Conservation (phyloP, 2,113 vertebrate species). For the Protomyctophum bolini region DNA sequence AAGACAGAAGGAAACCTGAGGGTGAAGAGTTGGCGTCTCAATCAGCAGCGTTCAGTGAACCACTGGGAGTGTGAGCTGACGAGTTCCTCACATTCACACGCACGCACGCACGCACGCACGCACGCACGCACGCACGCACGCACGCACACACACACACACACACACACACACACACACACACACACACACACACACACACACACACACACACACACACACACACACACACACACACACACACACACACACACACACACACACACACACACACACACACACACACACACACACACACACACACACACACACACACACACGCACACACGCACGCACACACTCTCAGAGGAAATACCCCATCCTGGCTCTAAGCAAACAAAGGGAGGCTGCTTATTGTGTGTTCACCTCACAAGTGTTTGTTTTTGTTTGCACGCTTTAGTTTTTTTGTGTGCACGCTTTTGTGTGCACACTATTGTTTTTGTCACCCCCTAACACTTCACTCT, state of each 20-base stretch:
- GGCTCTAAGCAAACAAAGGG: constrained; percentile 62
- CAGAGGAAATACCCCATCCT: constrained; percentile 59
- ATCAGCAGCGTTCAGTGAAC: constrained; percentile 48
- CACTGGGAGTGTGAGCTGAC: constrained; percentile 2
- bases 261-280: neutral
- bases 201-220: too few species aligned
- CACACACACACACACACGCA: too few species aligned
- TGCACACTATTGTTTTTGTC: neutral
- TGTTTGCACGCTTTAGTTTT: neutral
- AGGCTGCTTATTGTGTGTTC: constrained; percentile 25
- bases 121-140: neutral
- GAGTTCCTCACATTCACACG: constrained; percentile 44
- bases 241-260: constrained; percentile 21
- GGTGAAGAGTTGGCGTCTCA: constrained; percentile 24
- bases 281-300: too few species aligned
- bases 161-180: constrained; percentile 5
- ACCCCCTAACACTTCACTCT: neutral
- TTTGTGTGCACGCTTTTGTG: constrained; percentile 13
- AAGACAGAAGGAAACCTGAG: constrained; percentile 57
- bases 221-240: too few species aligned
- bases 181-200: neutral
- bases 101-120: neutral
- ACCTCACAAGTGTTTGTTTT: constrained; percentile 18
- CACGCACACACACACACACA: constrained; percentile 15
- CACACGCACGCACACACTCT: constrained; percentile 22